A percentile compares a stretch with the other conserved stretches of the same genome.
Conservation (phyloP, 2,888 invertebrate species). For the Eupithecia abbreviata region DNA sequence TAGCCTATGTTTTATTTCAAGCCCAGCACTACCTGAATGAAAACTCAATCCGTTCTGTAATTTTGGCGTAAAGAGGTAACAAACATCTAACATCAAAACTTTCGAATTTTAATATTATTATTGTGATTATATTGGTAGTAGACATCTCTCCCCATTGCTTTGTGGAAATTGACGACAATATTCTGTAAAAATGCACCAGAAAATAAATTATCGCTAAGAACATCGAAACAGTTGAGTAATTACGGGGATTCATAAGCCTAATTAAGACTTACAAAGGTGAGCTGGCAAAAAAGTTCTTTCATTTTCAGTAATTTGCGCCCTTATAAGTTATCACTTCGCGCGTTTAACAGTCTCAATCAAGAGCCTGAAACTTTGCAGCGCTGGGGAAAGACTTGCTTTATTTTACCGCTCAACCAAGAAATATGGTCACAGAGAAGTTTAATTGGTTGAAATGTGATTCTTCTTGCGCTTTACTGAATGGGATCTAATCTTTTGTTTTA, state of each 20-base stretch:
- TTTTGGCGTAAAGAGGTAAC: too few relatives aligned
- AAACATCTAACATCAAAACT: too few relatives aligned
- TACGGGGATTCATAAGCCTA: background rate
- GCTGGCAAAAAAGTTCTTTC: background rate
- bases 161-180: too few relatives aligned
- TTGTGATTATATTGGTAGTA: too few relatives aligned
- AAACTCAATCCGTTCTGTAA: too few relatives aligned
- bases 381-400: slow-evolving; percentile 47
- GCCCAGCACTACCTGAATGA: too few relatives aligned
- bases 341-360: slow-evolving; percentile 49
- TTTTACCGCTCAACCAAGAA: slow-evolving; percentile 48
- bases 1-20: too few relatives aligned
- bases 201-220: background rate
- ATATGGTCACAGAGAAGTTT: slow-evolving; percentile 52
- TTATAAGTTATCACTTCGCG: slow-evolving; percentile 17
- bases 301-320: background rate
- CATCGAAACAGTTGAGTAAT: background rate
- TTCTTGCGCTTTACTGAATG: slow-evolving; percentile 44
- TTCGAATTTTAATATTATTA: too few relatives aligned
- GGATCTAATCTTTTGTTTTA: background rate
- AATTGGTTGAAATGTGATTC: slow-evolving; percentile 63
- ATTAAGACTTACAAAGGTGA: too few relatives aligned
- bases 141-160: too few relatives aligned
- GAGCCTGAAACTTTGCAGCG: slow-evolving; percentile 45
- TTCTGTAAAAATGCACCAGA: background rate